Percentiles rank a stretch among this genome's conserved stretches.
Evolutionary conservation across 2,888 invertebrate species (phyloP).

Genomic region (Augochlorella aurata): DNA sequence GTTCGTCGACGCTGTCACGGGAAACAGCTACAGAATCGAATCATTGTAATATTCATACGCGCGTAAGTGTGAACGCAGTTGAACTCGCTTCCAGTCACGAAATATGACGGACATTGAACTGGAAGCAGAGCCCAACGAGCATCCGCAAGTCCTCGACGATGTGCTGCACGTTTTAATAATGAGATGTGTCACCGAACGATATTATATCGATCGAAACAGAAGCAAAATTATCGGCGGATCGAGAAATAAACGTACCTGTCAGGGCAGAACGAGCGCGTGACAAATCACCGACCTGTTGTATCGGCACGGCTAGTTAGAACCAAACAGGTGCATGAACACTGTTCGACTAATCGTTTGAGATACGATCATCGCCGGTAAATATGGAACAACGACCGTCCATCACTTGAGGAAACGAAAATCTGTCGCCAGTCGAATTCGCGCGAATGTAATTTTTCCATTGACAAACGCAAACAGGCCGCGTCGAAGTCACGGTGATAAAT

Average conservation of each 20-base stretch:
- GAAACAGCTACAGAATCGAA: background rate
- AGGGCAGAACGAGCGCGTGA: slow-evolving; percentile 13
- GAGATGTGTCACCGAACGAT: background rate
- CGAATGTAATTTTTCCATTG: background rate
- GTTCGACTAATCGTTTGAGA: slow-evolving; percentile 23
- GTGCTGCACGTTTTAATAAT: background rate
- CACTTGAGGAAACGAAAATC: slow-evolving; percentile 23
- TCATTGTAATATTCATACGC: too few relatives aligned
- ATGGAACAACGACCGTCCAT: slow-evolving; percentile 26
- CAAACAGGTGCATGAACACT: background rate
- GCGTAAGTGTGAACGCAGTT: background rate
- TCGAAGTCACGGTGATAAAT: background rate
- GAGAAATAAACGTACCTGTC: background rate
- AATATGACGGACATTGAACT: background rate
- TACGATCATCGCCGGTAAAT: slow-evolving; percentile 33
- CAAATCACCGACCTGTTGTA: slow-evolving; percentile 30
- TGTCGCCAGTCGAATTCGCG: background rate
- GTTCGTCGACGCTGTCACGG: too few relatives aligned
- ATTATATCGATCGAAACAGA: slow-evolving; percentile 2
- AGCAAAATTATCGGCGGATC: slow-evolving; percentile 9
- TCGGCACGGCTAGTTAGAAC: slow-evolving; percentile 8
- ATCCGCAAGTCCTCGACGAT: background rate
- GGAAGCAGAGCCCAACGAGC: background rate
- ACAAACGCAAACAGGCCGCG: background rate
- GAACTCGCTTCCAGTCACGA: background rate